Base-by-base conservation (phyloP, 2,797 vertebrate species). In the Sebastes jordani region DNA sequence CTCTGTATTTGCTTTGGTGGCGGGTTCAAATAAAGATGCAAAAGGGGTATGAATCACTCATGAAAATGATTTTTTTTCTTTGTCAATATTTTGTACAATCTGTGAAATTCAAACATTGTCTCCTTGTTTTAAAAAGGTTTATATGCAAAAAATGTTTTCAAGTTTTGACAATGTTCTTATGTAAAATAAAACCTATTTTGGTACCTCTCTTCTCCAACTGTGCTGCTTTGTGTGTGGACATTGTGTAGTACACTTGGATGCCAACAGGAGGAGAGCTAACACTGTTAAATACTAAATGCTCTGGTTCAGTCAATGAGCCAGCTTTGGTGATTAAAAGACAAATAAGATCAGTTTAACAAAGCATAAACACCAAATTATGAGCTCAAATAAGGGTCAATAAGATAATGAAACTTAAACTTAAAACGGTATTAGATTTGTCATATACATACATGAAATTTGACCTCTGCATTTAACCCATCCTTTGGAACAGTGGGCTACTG, bases 121-220 rank as follows among this genome's bases (percentile, higher is more conserved):
- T 94, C 83, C 82, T 94, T 89, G 91, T 95, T 95, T 94, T 93
- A 88, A 94, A 49, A 93, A 95, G 71, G 91, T 95, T 96, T 95
- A 95, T 96, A 96, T 96, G 95, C 95, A 95, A 85, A 95, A 86
- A 90, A 92, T 82, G 89, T 92, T 94, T 93, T 93, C 89, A 89
- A 83, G 86, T 96, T 96, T 96, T 94, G 93, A 95, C 92, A 94
- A 94, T 93, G 93, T 93, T 95, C 84, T 91, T 92, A 92, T 94
- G 89, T 94, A 88, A 95, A 96, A 95, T 95, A 96, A 96, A 96
- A 88, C 90, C 92, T 96, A 96, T 96, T 96, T 96, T 96, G 94
- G 94, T 96, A 96, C 89, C 87, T 93, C 75, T 91, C 71, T 78
- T 86, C 61, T 89, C 38, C 70, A 25, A 22, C 38, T 38, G 55